phyloP scores from a whole-genome alignment of 2,797 vertebrate genomes.

The Oreochromis mossambicus region DNA sequence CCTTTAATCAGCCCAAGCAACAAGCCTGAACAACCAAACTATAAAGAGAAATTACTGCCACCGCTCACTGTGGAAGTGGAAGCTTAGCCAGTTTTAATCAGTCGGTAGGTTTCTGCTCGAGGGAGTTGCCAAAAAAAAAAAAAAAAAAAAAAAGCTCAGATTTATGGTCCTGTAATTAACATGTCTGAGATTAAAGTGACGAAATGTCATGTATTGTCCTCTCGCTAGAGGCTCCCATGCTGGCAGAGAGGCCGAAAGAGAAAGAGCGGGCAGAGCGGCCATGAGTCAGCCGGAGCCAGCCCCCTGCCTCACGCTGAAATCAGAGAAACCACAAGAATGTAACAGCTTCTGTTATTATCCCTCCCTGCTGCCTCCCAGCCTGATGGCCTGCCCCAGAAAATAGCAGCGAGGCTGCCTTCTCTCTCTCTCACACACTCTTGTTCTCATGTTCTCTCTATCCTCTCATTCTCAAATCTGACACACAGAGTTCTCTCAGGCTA shows the following conservation, averaged over 20 bases:
- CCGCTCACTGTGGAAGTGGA: background rate
- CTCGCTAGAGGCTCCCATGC: slow-evolving; percentile 26
- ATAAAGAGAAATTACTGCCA: background rate
- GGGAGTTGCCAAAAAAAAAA: background rate
- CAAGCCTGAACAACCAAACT: background rate
- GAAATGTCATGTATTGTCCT: slow-evolving; percentile 51
- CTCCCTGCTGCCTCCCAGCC: slow-evolving; percentile 63
- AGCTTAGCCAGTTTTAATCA: slow-evolving; percentile 14
- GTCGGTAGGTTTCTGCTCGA: slow-evolving; percentile 10
- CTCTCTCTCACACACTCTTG: slow-evolving; percentile 2
- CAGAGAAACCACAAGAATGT: slow-evolving; percentile 78
- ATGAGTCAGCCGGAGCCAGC: slow-evolving; percentile 57
- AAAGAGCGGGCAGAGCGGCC: slow-evolving; percentile 16
- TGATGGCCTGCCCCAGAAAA: slow-evolving; percentile 63
- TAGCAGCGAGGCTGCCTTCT: slow-evolving; percentile 41
- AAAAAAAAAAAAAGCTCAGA: slow-evolving; percentile 1
- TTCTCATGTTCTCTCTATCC: slow-evolving; percentile 22
- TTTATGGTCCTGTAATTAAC: slow-evolving; percentile 20
- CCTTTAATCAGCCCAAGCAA: background rate
- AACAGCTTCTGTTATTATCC: slow-evolving; percentile 76
- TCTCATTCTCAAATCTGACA: background rate
- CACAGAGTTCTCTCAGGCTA: slow-evolving; percentile 22
- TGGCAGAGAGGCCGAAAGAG: slow-evolving; percentile 13
- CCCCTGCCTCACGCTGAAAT: slow-evolving; percentile 71
- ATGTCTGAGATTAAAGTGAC: slow-evolving; percentile 37